phyloP scores from a whole-genome alignment of 2,113 vertebrate genomes.

The Alethe castanea region DNA sequence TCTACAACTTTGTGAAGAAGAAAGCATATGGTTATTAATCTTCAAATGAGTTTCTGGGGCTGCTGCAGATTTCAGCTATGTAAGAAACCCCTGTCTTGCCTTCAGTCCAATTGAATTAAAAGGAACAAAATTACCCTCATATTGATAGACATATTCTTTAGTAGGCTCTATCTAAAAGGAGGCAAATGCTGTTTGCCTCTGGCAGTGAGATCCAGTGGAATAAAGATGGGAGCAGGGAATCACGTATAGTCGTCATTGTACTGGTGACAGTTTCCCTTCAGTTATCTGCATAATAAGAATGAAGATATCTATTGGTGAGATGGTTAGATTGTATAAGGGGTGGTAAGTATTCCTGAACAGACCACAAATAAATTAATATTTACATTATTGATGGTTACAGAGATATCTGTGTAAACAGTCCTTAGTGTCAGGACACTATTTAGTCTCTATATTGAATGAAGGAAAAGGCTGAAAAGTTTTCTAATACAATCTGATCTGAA shows the following conservation, averaged over 20 bases:
- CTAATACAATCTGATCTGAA: background rate
- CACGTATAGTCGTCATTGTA: background rate
- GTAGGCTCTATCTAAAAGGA: background rate
- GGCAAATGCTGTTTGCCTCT: background rate
- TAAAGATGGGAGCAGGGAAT: background rate
- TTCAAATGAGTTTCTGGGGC: background rate
- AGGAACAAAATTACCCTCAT: background rate
- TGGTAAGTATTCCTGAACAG: background rate
- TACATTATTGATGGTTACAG: background rate
- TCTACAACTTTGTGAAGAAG: background rate
- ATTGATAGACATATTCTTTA: background rate
- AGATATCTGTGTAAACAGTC: background rate
- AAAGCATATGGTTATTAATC: background rate
- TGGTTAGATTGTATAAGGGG: background rate
- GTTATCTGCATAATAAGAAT: background rate
- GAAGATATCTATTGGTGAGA: background rate
- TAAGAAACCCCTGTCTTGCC: background rate
- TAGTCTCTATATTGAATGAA: background rate
- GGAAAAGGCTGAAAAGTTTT: background rate
- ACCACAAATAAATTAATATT: background rate
- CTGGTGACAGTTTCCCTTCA: background rate
- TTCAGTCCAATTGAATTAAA: background rate
- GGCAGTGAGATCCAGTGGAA: background rate
- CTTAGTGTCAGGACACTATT: background rate
- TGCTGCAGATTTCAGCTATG: background rate